Percentiles rank a stretch among this genome's conserved stretches.
Conservation (phyloP, 1,140 invertebrate genomes). For the Sinella curviseta region DNA sequence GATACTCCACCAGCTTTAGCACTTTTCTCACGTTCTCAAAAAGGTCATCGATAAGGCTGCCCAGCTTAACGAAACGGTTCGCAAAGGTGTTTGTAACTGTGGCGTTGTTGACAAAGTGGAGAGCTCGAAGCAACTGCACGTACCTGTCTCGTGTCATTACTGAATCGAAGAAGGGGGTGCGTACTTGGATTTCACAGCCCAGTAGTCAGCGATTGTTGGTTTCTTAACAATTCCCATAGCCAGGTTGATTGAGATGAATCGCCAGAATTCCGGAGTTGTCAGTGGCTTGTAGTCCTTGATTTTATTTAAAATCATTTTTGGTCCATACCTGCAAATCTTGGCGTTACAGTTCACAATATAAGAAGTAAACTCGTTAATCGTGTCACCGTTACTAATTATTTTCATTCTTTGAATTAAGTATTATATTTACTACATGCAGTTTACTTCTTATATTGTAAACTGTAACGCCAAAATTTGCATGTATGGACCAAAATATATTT, state of each 20-base stretch:
- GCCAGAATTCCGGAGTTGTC: conserved; percentile 34
- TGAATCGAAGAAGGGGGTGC: conserved; percentile 49
- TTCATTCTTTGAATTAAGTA: no score
- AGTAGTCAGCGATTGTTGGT: conserved; percentile 47
- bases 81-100: neutral
- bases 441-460: no score
- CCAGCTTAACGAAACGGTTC: conserved; percentile 38
- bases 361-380: no score
- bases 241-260: conserved; percentile 39
- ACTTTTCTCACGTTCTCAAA: conserved; percentile 42
- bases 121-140: conserved; percentile 28
- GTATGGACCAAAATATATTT: no score
- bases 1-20: conserved; percentile 47
- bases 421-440: no score
- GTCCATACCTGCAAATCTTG: no score
- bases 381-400: no score
- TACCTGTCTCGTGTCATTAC: conserved; percentile 49
- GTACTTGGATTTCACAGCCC: conserved; percentile 46
- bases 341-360: no score
- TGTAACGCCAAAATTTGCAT: no score
- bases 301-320: no score
- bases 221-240: conserved; percentile 48
- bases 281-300: conserved; percentile 20
- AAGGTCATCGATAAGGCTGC: conserved; percentile 24
- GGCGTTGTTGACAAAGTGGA: conserved; percentile 46